A percentile compares a stretch with the other conserved stretches of the same genome.
Evolutionary conservation across 2,888 invertebrate genomes (phyloP).

Genomic region (Agrotis clavis): DNA sequence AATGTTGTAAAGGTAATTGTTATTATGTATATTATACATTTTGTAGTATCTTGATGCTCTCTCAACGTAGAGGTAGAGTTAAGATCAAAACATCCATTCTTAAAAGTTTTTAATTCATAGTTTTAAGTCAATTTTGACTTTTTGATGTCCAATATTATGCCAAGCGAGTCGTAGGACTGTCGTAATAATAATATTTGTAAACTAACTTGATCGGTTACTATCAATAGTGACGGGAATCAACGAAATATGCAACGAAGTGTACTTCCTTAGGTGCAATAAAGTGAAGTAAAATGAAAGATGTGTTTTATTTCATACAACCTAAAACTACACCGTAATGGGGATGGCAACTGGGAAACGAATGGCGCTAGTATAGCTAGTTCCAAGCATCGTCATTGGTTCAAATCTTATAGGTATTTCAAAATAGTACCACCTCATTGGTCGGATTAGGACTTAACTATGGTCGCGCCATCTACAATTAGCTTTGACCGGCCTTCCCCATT

Average conservation of each 20-base stretch:
- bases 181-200: conserved; percentile 65
- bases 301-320: conserved; percentile 58
- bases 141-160: conserved; percentile 58
- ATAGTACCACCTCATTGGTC: too few species aligned
- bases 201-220: conserved; percentile 69
- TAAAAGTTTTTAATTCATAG: conserved; percentile 56
- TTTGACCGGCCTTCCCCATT: too few species aligned
- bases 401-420: too few species aligned
- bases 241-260: conserved; percentile 88
- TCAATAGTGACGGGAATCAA: conserved; percentile 76
- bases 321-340: background rate
- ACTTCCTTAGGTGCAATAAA: conserved; percentile 91
- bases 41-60: conserved; percentile 69
- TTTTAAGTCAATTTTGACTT: conserved; percentile 63
- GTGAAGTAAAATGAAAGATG: conserved; percentile 78
- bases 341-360: too few species aligned
- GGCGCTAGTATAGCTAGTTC: too few species aligned
- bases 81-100: conserved; percentile 54
- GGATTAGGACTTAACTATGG: too few species aligned
- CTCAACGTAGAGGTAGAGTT: conserved; percentile 60
- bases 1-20: conserved; percentile 66
- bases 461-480: too few species aligned
- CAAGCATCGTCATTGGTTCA: too few species aligned
- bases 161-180: conserved; percentile 55
- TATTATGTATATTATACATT: conserved; percentile 72